Evolutionary conservation across 1,140 invertebrate genomes (phyloP), one percentile per base, ranked within the genome.

Genomic region (Grapholita molesta): DNA sequence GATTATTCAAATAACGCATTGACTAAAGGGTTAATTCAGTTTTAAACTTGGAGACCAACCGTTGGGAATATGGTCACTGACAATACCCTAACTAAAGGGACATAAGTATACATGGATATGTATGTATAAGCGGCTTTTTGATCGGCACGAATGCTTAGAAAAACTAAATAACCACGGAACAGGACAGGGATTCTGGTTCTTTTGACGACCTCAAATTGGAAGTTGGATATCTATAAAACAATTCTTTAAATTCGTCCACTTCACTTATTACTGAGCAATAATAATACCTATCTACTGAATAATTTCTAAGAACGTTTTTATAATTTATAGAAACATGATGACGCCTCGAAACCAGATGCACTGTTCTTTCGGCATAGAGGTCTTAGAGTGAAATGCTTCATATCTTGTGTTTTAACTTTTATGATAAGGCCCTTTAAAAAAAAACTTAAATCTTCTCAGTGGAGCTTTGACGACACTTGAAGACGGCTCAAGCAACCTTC

Each of bases 101-200:
- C 35, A 3, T 15, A 38, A 38, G 35, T 38, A 38, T 38, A 38
- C 35, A 38, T n/a, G 0, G n/a, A 15, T n/a, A 38, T 38, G n/a
- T n/a, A 38, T n/a, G 35, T 38, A 38, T n/a, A 38, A n/a, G 35
- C n/a, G 35, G n/a, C 35, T 38, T 38, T 38, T n/a, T 38, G 35
- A 38, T 12, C 35, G 5, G 11, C 53, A 57, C 24, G 24, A 57
- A 57, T n/a, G 35, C 53, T 57, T 57, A 57, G 53, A 57, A 57
- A 57, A 57, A 57, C 53, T 57, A 57, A 57, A 57, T 57, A 25
- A 57, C 24, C 53, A 25, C 21, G 23, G 53, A 23, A 25, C 53
- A 25, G 53, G 53, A 25, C 53, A 38, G 21, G 25, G 53, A 57
- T 25, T 24, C 53, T 24, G 53, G 53, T 57, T 57, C 53, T 25